These are phyloP conservation scores for Triplophysa tibetana DNA, from an alignment of 2,113 vertebrate species.

Conservation along the genomic window DNA sequence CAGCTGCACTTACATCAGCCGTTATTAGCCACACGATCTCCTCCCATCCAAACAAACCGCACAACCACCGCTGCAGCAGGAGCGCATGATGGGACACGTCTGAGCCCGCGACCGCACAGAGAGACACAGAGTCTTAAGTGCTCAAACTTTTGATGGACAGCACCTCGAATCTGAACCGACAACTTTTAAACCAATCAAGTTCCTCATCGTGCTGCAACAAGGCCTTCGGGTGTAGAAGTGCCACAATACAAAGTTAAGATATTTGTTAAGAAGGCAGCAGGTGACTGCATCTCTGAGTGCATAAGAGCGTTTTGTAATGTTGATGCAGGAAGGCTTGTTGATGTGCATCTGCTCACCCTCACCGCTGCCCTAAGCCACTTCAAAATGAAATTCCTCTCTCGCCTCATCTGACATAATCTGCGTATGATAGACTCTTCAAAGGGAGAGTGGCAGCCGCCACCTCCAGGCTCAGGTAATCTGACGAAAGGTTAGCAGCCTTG, in stretches of 20 bases:
- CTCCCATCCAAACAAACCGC: conserved; percentile 44
- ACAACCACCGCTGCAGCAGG: conserved; percentile 27
- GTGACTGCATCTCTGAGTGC: conserved; percentile 38
- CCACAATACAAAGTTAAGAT: not conserved
- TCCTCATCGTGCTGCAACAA: conserved; percentile 42
- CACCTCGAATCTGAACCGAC: not conserved
- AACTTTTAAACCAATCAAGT: conserved; percentile 55
- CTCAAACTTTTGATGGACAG: conserved; percentile 50
- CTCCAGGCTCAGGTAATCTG: conserved; percentile 61
- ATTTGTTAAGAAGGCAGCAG: not conserved
- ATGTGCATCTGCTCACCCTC: conserved; percentile 80
- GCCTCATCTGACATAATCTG: conserved; percentile 68
- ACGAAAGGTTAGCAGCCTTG: conserved; percentile 41
- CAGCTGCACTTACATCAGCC: conserved; percentile 70
- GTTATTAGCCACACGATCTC: conserved; percentile 58
- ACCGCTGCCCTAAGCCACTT: conserved; percentile 80
- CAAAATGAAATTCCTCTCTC: conserved; percentile 86
- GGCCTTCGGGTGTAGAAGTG: conserved; percentile 33
- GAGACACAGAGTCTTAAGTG: conserved; percentile 48
- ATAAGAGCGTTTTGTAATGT: conserved; percentile 68
- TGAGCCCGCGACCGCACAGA: conserved; percentile 52
- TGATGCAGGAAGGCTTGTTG: conserved; percentile 62
- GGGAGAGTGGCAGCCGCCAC: conserved; percentile 70
- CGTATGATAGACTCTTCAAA: conserved; percentile 86
- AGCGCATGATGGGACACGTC: conserved; percentile 54